phyloP scores from a whole-genome alignment of 2,113 vertebrate species.

The Vimba vimba region DNA sequence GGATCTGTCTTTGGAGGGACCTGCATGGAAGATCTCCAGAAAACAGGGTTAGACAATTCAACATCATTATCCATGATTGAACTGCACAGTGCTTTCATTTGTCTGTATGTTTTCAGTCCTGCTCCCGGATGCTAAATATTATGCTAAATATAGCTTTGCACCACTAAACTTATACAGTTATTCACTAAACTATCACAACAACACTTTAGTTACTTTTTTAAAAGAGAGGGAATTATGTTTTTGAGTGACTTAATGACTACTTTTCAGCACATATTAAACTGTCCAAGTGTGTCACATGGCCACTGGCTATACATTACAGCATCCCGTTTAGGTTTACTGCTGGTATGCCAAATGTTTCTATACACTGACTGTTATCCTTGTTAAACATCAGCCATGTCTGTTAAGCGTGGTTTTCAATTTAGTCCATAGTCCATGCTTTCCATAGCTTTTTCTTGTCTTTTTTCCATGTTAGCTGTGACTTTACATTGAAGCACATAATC shows the following conservation, averaged over 20 bases:
- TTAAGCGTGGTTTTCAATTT: too few species aligned
- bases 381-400: too few species aligned
- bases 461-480: too few species aligned
- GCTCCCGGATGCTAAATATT: not conserved
- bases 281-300: too few species aligned
- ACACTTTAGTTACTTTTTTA: not conserved
- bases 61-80: too few species aligned
- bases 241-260: not conserved
- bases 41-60: conserved; percentile 85
- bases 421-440: too few species aligned
- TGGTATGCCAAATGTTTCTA: not conserved
- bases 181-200: too few species aligned
- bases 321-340: not conserved
- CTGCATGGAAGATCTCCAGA: conserved; percentile 96
- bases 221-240: not conserved
- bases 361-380: too few species aligned
- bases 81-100: not conserved
- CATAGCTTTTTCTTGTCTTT: too few species aligned
- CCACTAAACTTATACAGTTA: not conserved
- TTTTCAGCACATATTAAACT: not conserved
- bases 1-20: conserved; percentile 91
- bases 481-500: too few species aligned
- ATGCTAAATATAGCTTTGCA: not conserved
- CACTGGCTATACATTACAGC: not conserved
- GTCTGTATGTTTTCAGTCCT: not conserved